Percentiles rank a stretch among this genome's conserved stretches.
phyloP scores from a whole-genome alignment of 2,888 invertebrate species.

The Protonemura montana region DNA sequence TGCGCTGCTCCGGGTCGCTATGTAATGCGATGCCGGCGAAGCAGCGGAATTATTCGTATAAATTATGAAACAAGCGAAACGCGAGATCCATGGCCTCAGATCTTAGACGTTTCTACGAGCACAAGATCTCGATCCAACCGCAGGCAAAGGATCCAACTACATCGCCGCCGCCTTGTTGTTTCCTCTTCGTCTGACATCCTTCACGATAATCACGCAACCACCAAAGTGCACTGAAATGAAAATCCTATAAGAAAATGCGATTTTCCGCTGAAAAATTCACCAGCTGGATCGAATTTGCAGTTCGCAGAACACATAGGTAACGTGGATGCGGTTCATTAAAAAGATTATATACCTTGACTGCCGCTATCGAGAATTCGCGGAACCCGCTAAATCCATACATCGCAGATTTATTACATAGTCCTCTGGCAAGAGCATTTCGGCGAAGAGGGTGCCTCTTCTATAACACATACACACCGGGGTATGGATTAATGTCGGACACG shows the following conservation, averaged over 20 bases:
- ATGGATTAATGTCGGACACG: background rate
- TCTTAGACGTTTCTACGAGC: background rate
- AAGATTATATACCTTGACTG: background rate
- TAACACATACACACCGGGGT: background rate
- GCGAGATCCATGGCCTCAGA: background rate
- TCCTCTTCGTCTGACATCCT: background rate
- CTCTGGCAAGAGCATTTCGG: background rate
- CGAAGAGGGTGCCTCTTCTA: background rate
- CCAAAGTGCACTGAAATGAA: conserved; percentile 7
- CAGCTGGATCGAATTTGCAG: background rate
- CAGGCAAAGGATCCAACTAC: background rate
- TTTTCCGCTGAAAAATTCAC: conserved; percentile 7
- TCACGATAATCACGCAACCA: background rate
- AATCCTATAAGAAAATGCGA: background rate
- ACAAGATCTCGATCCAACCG: background rate
- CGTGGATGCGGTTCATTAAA: background rate
- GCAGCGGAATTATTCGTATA: background rate
- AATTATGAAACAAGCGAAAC: background rate
- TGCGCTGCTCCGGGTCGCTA: background rate
- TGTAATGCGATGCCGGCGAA: background rate
- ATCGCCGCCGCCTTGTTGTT: background rate
- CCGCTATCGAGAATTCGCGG: background rate
- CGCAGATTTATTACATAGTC: background rate
- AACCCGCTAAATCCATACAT: background rate
- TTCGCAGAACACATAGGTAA: background rate